Percentiles rank a stretch among this genome's conserved stretches.
phyloP scores from a whole-genome alignment of 2,888 invertebrate species.

The Caenorhabditis sp. region DNA sequence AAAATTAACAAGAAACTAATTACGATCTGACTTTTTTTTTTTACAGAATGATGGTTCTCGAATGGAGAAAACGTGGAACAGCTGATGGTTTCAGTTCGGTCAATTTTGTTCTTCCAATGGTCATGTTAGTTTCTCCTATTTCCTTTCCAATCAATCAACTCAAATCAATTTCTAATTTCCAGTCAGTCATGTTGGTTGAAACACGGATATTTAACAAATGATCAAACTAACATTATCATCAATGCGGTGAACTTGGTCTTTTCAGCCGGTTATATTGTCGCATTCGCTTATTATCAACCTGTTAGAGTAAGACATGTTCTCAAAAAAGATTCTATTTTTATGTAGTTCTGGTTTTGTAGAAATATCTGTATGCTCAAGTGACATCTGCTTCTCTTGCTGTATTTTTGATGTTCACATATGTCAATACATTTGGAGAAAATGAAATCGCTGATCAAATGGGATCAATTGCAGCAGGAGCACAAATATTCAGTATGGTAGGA shows the following conservation, averaged over 20 bases:
- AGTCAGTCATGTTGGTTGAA: conserved; percentile 66
- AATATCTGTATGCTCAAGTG: conserved; percentile 63
- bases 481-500: conserved; percentile 62
- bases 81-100: conserved; percentile 70
- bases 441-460: conserved; percentile 58
- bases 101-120: conserved; percentile 62
- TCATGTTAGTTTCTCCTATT: conserved; percentile 62
- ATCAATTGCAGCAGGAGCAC: conserved; percentile 64
- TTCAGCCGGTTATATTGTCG: conserved; percentile 57
- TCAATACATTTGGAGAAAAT: conserved; percentile 8
- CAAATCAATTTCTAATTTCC: conserved; percentile 19
- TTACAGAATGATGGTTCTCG: conserved; percentile 48
- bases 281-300: conserved; percentile 67
- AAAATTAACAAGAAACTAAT: not conserved
- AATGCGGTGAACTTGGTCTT: conserved; percentile 60
- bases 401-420: conserved; percentile 54
- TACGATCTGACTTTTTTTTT: not conserved
- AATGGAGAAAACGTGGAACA: conserved; percentile 65
- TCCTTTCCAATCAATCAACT: no score
- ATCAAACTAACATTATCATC: conserved; percentile 58
- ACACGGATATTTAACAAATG: conserved; percentile 64
- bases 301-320: conserved; percentile 58
- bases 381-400: conserved; percentile 39
- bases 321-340: conserved; percentile 2
- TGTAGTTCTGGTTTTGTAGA: conserved; percentile 45